These are phyloP conservation scores for Exaiptasia diaphana DNA, from an alignment of 64 coral and sea anemone genomes.

Conservation along the genomic window DNA sequence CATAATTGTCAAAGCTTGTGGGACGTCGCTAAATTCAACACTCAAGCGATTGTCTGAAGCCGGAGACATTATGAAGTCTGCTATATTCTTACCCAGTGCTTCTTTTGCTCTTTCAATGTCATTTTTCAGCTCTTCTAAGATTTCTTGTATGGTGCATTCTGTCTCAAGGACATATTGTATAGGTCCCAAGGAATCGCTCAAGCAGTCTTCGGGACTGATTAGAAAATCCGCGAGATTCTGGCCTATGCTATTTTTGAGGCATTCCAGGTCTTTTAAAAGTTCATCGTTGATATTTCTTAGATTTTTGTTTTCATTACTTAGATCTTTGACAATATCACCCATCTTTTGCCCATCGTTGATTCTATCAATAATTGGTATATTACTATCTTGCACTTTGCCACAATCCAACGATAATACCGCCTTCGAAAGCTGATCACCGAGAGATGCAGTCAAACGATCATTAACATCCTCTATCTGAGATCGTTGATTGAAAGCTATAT, in stretches of 20 bases:
- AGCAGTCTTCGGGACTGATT: not conserved
- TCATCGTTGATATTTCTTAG: slow-evolving; percentile 34
- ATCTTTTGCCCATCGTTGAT: slow-evolving; percentile 31
- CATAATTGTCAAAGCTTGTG: slow-evolving; percentile 16
- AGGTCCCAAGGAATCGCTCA: not conserved
- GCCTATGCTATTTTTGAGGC: slow-evolving; percentile 53
- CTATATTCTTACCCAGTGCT: not conserved
- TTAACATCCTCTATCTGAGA: slow-evolving; percentile 5
- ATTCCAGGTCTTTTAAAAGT: slow-evolving; percentile 34
- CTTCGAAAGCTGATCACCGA: slow-evolving; percentile 42
- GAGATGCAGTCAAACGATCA: slow-evolving; percentile 21
- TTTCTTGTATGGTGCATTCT: slow-evolving; percentile 13
- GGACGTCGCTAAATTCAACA: not conserved
- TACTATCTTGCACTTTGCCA: not conserved
- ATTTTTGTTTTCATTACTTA: slow-evolving; percentile 37
- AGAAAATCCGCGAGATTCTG: slow-evolving; percentile 54
- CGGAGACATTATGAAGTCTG: not conserved
- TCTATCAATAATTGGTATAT: slow-evolving; percentile 10
- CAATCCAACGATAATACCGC: not conserved
- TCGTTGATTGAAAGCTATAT: slow-evolving; percentile 26
- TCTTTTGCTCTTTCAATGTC: not conserved
- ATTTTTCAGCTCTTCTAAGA: not conserved
- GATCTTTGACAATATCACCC: slow-evolving; percentile 35
- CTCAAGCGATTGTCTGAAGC: not conserved
- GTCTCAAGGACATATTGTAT: not conserved